phyloP scores from a whole-genome alignment of 2,113 vertebrate species.

The Psittacula cyanocephala region DNA sequence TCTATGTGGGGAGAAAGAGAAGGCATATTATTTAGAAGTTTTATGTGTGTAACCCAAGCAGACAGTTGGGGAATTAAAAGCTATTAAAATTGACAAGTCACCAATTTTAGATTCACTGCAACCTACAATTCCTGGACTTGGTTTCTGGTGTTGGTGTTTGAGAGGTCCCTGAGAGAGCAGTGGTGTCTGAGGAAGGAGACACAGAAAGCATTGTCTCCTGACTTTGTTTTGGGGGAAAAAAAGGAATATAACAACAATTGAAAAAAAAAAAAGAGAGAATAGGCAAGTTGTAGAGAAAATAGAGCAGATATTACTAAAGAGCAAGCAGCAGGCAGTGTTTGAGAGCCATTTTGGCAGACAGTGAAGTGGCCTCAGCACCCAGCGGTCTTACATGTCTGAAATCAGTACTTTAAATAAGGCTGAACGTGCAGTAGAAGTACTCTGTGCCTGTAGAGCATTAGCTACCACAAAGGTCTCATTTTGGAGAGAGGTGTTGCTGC shows the following conservation, averaged over 20 bases:
- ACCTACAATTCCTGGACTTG: neutral
- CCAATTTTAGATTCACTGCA: conserved; percentile 54
- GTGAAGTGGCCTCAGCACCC: neutral
- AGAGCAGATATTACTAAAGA: neutral
- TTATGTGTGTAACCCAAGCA: conserved; percentile 56
- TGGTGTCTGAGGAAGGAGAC: neutral
- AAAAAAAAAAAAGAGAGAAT: neutral
- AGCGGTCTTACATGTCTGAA: neutral
- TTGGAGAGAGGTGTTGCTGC: neutral
- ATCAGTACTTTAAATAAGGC: neutral
- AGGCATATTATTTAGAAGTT: conserved; percentile 34
- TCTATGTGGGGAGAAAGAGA: neutral
- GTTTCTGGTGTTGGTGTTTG: conserved; percentile 23
- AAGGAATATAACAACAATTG: neutral
- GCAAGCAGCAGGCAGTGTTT: neutral
- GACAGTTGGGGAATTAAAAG: conserved; percentile 57
- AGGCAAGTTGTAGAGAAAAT: neutral
- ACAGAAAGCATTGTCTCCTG: neutral
- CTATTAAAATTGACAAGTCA: conserved; percentile 55
- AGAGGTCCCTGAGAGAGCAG: conserved; percentile 16
- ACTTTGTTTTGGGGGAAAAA: neutral
- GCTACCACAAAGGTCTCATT: neutral
- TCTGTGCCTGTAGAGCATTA: neutral
- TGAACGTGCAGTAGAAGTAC: neutral
- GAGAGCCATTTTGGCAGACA: neutral